These are phyloP conservation scores for Nycticorax nycticorax DNA, from an alignment of 2,113 vertebrate genomes.

Conservation along the genomic window DNA sequence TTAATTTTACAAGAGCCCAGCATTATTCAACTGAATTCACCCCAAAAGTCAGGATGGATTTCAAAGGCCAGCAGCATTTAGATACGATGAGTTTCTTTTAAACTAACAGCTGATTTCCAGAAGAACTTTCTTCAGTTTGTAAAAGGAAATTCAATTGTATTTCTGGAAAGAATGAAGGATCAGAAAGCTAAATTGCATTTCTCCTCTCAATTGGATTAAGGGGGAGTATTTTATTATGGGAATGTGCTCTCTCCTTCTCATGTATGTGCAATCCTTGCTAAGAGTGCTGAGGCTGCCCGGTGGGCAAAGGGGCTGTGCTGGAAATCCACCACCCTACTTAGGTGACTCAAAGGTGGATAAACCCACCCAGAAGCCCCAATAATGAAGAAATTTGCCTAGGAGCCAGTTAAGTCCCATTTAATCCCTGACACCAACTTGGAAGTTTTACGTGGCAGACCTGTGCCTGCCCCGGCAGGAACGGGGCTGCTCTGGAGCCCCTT, in stretches of 20 bases:
- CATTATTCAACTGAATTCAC: background rate
- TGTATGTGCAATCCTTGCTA: accelerated
- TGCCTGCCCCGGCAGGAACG: accelerated
- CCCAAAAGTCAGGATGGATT: background rate
- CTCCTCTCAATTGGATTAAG: background rate
- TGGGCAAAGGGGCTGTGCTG: accelerated
- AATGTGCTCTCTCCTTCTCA: background rate
- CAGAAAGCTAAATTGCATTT: background rate
- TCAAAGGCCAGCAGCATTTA: background rate
- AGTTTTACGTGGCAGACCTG: background rate
- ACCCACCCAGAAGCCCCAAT: background rate
- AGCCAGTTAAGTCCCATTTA: background rate
- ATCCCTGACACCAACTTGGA: background rate
- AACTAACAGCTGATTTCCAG: background rate
- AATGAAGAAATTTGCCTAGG: background rate
- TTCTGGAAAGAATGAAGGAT: background rate
- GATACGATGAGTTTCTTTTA: background rate
- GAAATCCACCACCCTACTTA: background rate
- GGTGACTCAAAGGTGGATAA: background rate
- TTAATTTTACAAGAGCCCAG: background rate
- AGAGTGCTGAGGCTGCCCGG: accelerated
- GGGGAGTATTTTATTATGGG: background rate
- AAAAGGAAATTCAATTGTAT: background rate
- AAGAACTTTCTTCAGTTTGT: background rate
- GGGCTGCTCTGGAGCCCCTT: background rate